Base-by-base conservation (phyloP, 2,888 invertebrate genomes). In the Andrena flavipes region DNA sequence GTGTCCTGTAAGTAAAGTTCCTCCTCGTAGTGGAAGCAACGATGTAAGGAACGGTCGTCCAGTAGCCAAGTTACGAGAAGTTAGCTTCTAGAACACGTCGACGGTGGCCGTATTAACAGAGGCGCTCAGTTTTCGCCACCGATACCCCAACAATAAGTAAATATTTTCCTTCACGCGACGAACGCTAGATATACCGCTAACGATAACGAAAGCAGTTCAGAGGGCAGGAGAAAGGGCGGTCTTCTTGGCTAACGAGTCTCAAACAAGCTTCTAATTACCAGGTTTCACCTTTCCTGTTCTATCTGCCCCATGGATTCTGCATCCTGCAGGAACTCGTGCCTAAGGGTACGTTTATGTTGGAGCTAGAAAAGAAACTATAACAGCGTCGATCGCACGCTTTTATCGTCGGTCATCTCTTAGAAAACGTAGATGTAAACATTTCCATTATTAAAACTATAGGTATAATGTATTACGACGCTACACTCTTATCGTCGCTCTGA, bases 21-120 rank as follows among this genome's bases (percentile, higher is more conserved):
- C 42, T 42, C 16, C 16, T 13, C 30, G 8, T n/a, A n/a, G 48
- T 7, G 16, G n/a, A 2, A 20, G 4, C 13, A 23, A 5, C 6
- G 35, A 6, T 20, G 26, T 20, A 64, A 59, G 65, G 59, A 68
- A 76, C 49, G 20, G 76, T 29, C 48, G 63, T 62, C 56, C 49
- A 10, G 63, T 26, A 29, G 35, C 23, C 60, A 56, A 76, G 56
- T 82, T 77, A 78, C 73, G 63, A 20, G 78, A 81, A 70, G 42
- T 68, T 30, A 30, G 33, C 35, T 30, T 54, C 48, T 33, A 73
- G 77, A 73, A n/a, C 63, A 75, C 69, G 65, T 69, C 56, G 74
- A 30, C 26, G 3, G 42, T 8, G 54, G 68, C 35, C 54, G 69
- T 48, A 69, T 68, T 78, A 78, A 86, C 76, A 74, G 76, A 74